Percentiles rank a stretch among this genome's conserved stretches.
phyloP scores from a whole-genome alignment of 2,888 invertebrate genomes.

The Athalia rosae region DNA sequence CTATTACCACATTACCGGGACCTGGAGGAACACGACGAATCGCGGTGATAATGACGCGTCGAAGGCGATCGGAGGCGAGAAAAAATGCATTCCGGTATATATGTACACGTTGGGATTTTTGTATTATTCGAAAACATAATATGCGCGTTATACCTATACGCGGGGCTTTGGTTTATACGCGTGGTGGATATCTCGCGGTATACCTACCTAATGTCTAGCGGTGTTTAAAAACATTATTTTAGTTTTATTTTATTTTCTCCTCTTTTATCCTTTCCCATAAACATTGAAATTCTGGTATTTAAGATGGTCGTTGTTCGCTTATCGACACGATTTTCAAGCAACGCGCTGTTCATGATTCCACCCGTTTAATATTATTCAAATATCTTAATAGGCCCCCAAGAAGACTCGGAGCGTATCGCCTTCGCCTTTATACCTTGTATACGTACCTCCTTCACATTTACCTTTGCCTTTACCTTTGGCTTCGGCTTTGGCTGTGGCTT shows the following conservation, averaged over 20 bases:
- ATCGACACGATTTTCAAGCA: constrained; percentile 37
- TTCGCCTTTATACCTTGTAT: too few species aligned
- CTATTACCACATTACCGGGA: too few species aligned
- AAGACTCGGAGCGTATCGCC: constrained; percentile 37
- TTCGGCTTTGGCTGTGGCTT: constrained; percentile 28
- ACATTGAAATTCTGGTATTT: constrained; percentile 54
- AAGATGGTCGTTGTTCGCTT: constrained; percentile 50
- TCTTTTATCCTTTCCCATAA: constrained; percentile 54
- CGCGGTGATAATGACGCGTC: too few species aligned
- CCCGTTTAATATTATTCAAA: constrained; percentile 60
- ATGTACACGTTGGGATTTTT: too few species aligned
- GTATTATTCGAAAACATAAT: too few species aligned
- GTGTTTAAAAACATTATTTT: constrained; percentile 50
- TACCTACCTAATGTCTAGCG: not conserved
- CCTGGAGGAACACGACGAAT: too few species aligned
- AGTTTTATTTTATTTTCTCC: too few species aligned
- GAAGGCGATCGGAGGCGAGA: too few species aligned
- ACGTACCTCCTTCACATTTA: not conserved
- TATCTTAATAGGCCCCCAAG: constrained; percentile 60
- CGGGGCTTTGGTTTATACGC: too few species aligned
- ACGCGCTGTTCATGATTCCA: constrained; percentile 17
- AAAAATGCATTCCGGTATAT: too few species aligned
- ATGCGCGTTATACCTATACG: too few species aligned
- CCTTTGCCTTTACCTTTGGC: constrained; percentile 34
- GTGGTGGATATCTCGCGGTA: too few species aligned